Conservation (phyloP, 2,113 vertebrate species). For the Peromyscus leucopus region DNA sequence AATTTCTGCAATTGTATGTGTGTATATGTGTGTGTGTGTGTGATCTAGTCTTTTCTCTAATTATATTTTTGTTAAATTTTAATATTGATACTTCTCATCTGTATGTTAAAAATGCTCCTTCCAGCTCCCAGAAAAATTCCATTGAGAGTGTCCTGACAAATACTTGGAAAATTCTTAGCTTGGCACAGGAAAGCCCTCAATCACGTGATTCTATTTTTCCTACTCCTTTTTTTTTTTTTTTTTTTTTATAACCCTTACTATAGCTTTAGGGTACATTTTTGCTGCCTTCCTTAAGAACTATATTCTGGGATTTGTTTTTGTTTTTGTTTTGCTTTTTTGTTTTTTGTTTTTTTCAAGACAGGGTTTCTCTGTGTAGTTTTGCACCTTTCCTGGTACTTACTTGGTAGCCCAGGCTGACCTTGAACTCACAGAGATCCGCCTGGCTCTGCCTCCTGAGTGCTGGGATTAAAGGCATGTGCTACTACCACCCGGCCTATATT, state of each 20-base stretch:
- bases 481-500: neutral
- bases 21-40: neutral
- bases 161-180: neutral
- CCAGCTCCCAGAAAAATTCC: neutral
- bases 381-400: too few relatives aligned
- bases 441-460: too few relatives aligned
- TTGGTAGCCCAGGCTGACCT: too few relatives aligned
- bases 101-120: conserved; percentile 17
- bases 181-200: neutral
- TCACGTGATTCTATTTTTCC: neutral
- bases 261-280: neutral
- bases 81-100: neutral
- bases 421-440: too few relatives aligned
- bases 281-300: neutral
- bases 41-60: neutral
- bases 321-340: too few relatives aligned
- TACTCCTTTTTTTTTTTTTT: neutral
- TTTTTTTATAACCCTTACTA: neutral
- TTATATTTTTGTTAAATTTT: conserved; percentile 19
- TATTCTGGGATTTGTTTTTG: neutral
- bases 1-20: neutral
- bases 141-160: neutral
- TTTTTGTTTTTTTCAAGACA: too few relatives aligned
- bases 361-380: too few relatives aligned
- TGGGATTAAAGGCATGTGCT: too few relatives aligned